phyloP scores from a whole-genome alignment of 2,797 vertebrate genomes.

The Poeciliopsis paucimaculata region DNA sequence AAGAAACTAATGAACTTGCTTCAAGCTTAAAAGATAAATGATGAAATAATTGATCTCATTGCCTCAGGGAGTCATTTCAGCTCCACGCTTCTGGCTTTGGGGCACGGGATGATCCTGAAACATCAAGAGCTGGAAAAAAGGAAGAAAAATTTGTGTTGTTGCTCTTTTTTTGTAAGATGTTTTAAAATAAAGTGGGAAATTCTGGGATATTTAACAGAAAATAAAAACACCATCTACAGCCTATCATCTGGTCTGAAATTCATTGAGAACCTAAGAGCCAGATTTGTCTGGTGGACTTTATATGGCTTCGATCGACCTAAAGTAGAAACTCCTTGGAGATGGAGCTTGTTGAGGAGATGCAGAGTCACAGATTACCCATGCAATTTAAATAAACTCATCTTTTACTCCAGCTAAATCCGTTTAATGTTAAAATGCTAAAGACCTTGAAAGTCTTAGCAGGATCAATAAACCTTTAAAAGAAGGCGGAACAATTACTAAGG shows the following conservation, averaged over 20 bases:
- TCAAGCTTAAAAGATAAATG: constrained; percentile 10
- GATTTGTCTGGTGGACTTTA: not conserved
- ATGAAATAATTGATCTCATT: constrained; percentile 11
- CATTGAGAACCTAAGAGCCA: not conserved
- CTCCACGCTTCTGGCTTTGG: not conserved
- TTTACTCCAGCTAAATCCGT: not conserved
- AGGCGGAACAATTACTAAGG: not conserved
- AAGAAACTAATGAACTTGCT: constrained; percentile 17
- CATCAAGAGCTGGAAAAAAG: not conserved
- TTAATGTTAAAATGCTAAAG: constrained; percentile 2
- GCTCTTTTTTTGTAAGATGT: not conserved
- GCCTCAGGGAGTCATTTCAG: not conserved
- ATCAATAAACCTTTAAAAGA: not conserved
- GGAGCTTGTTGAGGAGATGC: not conserved
- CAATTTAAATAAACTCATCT: constrained; percentile 1
- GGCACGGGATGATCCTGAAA: not conserved
- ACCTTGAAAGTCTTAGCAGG: not conserved
- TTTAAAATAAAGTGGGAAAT: not conserved
- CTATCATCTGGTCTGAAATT: not conserved
- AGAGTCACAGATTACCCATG: not conserved
- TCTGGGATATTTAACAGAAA: not conserved
- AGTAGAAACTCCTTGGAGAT: not conserved
- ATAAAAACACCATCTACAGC: not conserved
- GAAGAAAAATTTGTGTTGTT: constrained; percentile 6
- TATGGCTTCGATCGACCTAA: not conserved